phyloP scores from a whole-genome alignment of 1,140 invertebrate species.

The Arion vulgaris region DNA sequence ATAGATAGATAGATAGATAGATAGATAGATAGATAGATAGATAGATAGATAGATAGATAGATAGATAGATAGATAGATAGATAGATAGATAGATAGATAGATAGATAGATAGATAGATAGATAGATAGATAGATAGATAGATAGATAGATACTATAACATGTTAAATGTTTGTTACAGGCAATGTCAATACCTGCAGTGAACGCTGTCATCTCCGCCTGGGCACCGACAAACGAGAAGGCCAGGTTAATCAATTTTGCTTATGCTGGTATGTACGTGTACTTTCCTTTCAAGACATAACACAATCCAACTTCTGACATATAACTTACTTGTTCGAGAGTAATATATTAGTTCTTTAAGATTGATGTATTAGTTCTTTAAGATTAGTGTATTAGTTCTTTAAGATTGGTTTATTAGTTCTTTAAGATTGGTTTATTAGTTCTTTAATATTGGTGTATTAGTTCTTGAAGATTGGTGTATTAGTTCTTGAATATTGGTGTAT shows the following conservation, averaged over 20 bases:
- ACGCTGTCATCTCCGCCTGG: conserved; percentile 65
- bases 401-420: not conserved
- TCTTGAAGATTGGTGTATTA: not conserved
- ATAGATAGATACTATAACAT: not conserved
- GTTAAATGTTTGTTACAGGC: conserved; percentile 71
- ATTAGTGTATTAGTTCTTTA: not conserved
- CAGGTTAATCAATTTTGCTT: conserved; percentile 63
- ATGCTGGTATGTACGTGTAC: conserved; percentile 62
- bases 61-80: not conserved
- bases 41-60: not conserved
- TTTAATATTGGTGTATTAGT: not conserved
- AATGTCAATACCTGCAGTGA: conserved; percentile 61
- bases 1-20: not conserved
- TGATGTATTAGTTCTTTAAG: not conserved
- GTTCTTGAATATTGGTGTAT: not conserved
- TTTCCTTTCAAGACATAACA: not conserved
- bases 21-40: not conserved
- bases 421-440: not conserved
- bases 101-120: not conserved
- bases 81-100: no score
- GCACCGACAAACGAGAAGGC: conserved; percentile 66
- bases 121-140: not conserved
- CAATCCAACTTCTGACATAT: not conserved
- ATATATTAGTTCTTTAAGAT: not conserved
- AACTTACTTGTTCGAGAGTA: not conserved